Base-by-base conservation (phyloP, 2,113 vertebrate species). In the Gallinago jamesoni region DNA sequence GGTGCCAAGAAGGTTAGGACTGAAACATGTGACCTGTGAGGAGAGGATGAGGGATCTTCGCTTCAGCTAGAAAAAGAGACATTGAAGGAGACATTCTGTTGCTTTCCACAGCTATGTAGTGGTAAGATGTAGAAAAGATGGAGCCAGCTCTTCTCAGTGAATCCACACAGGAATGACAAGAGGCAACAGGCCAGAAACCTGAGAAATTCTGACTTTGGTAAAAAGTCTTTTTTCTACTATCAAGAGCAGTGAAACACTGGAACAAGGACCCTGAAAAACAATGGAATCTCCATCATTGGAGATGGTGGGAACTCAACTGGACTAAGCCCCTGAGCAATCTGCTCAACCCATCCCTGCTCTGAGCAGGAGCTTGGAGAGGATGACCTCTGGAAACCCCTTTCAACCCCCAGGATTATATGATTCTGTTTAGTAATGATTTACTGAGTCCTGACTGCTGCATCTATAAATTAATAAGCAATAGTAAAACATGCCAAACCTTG, bases 1-100 rank as follows among this genome's bases (percentile, higher is more conserved):
- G 7, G 6, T 50, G 47, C 22, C 2, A 1, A 87, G 43, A 41
- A 59, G 39, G 10, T 19, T 69, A 28, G 43, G 25, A 5, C 55
- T 69, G 53, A 73, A 81, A 41, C 48, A 15, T 0, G 0, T 41
- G 31, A 57, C 41, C 4, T 43, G 0, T n/a, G 41, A 48, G 45
- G 56, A 66, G 15, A 45, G 41, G 5, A 25, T 68, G 24, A 30
- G 35, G 27, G 37, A 76, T 7, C 53, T 59, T 75, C 41, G 18
- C 63, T 77, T 91, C 35, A 80, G 4, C 33, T 41, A 77, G 47
- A 55, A 48, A 35, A 19, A 47, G 47, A 63, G 21, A 30, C 22
- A 43, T 6, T 30, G 50, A 62, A 66, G n/a, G 5, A 20, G 17
- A 53, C 23, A 35, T 93, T 11, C 14, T 43, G 0, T n/a, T 59